phyloP scores from a whole-genome alignment of 2,797 vertebrate species.

The Sparidentex hasta region DNA sequence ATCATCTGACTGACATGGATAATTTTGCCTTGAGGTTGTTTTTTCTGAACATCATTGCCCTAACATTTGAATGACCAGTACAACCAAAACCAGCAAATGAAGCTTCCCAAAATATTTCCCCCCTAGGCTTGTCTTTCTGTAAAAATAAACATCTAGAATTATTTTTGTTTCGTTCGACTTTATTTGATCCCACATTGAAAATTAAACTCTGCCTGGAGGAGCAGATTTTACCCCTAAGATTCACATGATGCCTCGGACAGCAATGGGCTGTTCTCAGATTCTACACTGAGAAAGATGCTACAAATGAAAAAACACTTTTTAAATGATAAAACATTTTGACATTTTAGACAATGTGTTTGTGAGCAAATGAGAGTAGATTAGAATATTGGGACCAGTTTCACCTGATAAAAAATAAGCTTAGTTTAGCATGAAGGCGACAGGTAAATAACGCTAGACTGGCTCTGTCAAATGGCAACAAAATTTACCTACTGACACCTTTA shows the following conservation, averaged over 20 bases:
- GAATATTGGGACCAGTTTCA: background rate
- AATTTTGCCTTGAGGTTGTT: conserved; percentile 7
- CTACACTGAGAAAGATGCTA: background rate
- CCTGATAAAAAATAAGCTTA: background rate
- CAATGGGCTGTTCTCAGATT: background rate
- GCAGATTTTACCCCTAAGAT: conserved; percentile 3
- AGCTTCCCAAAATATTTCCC: background rate
- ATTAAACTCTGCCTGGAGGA: background rate
- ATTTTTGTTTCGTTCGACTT: conserved; percentile 9
- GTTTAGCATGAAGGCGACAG: background rate
- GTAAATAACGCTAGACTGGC: background rate
- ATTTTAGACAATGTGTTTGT: no score
- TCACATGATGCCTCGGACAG: background rate
- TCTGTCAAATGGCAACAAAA: background rate
- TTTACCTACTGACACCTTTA: background rate
- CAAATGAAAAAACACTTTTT: background rate
- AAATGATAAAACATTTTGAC: no score
- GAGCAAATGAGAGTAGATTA: background rate
- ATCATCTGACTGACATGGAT: conserved; percentile 48
- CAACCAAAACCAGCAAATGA: background rate
- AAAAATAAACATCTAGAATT: conserved; percentile 2
- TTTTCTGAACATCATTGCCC: background rate
- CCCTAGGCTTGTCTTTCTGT: conserved; percentile 6
- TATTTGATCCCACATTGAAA: conserved; percentile 7
- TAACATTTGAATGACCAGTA: background rate